phyloP scores from a whole-genome alignment of 2,888 invertebrate genomes.

The Dromius quadrimaculatus region DNA sequence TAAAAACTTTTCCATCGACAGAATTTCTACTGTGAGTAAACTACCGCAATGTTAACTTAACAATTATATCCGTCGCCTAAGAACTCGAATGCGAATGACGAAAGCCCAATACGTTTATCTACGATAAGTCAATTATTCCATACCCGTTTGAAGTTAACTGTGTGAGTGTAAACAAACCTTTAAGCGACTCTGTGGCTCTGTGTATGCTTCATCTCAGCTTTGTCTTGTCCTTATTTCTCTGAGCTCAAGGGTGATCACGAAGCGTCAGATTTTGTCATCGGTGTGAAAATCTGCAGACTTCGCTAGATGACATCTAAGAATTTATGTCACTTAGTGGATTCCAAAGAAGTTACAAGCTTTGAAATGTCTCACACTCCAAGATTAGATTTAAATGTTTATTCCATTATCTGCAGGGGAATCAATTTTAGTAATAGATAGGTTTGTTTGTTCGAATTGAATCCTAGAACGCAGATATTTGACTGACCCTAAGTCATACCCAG shows the following conservation, averaged over 20 bases:
- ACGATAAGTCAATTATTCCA: slow-evolving; percentile 50
- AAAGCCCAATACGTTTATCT: slow-evolving; percentile 46
- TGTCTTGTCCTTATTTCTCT: slow-evolving; percentile 26
- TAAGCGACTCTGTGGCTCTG: slow-evolving; percentile 23
- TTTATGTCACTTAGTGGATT: no score
- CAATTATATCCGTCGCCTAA: slow-evolving; percentile 46
- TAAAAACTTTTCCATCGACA: slow-evolving; percentile 38
- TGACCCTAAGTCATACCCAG: no score
- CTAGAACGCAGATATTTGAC: no score
- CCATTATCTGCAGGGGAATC: no score
- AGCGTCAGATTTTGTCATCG: neutral
- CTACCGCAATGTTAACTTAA: slow-evolving; percentile 48
- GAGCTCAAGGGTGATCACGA: neutral
- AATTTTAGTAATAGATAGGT: no score
- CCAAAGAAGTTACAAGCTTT: no score
- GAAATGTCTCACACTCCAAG: no score
- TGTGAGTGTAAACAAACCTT: slow-evolving; percentile 44
- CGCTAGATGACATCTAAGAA: no score
- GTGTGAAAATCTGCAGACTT: no score
- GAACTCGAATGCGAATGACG: slow-evolving; percentile 4
- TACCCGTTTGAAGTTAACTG: slow-evolving; percentile 39
- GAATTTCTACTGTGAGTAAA: slow-evolving; percentile 38
- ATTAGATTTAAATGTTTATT: no score
- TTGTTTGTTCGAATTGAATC: no score
- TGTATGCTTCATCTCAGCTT: slow-evolving; percentile 33